These are phyloP conservation scores for Diaperis boleti DNA, from an alignment of 2,888 invertebrate species.

Conservation along the genomic window DNA sequence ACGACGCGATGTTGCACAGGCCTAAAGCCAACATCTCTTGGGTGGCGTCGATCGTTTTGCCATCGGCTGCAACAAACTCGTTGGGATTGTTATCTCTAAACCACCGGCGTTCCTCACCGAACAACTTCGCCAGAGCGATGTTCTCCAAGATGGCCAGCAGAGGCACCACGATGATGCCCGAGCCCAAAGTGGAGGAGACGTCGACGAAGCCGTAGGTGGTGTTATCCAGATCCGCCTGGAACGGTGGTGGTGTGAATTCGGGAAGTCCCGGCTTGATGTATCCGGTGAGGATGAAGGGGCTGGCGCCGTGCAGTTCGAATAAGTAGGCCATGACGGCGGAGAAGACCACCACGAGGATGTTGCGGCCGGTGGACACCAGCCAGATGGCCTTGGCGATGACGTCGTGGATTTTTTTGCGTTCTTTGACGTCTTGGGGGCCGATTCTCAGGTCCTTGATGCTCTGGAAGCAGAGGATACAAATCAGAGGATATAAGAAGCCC, in stretches of 20 bases:
- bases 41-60: slow-evolving; percentile 74
- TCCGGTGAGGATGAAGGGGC: slow-evolving; percentile 77
- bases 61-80: slow-evolving; percentile 67
- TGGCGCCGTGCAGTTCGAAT: slow-evolving; percentile 70
- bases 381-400: slow-evolving; percentile 72
- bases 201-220: slow-evolving; percentile 70
- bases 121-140: slow-evolving; percentile 80
- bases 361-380: slow-evolving; percentile 81
- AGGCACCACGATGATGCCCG: slow-evolving; percentile 76
- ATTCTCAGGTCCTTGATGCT: slow-evolving; percentile 78
- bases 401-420: slow-evolving; percentile 65
- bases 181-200: slow-evolving; percentile 73
- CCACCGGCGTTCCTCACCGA: slow-evolving; percentile 66
- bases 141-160: slow-evolving; percentile 77
- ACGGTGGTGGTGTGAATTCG: slow-evolving; percentile 74
- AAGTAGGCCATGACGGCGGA: slow-evolving; percentile 77
- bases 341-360: slow-evolving; percentile 80
- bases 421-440: slow-evolving; percentile 65
- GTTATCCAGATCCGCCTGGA: slow-evolving; percentile 72
- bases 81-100: slow-evolving; percentile 5
- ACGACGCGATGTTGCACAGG: slow-evolving; percentile 74
- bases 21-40: slow-evolving; percentile 80
- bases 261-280: slow-evolving; percentile 80
- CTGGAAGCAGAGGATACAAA: slow-evolving; percentile 66
- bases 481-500: no score